Percentiles rank a stretch among this genome's conserved stretches.
Conservation (phyloP, 2,888 invertebrate genomes). For the Lasioglossum zephyrum region DNA sequence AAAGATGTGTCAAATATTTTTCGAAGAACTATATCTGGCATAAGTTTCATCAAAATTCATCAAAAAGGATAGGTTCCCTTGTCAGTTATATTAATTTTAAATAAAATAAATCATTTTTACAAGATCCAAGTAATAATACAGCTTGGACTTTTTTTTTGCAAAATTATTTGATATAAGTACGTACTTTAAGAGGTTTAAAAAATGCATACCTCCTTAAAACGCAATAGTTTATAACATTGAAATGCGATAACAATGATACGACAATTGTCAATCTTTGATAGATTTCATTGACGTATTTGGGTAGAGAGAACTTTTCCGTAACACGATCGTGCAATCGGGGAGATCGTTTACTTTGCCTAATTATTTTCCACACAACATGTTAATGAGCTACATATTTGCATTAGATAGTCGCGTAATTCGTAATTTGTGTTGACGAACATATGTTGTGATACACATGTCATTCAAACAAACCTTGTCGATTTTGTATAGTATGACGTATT, state of each 20-base stretch:
- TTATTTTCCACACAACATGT: conserved; percentile 17
- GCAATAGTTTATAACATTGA: neutral
- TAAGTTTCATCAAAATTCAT: no score
- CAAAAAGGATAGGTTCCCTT: no score
- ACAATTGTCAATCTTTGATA: neutral
- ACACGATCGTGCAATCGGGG: no score
- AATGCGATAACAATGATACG: neutral
- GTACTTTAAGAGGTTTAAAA: neutral
- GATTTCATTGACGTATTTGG: neutral
- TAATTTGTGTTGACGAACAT: conserved; percentile 27
- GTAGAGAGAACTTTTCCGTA: no score
- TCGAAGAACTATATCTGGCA: no score
- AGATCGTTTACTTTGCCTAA: neutral
- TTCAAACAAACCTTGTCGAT: conserved; percentile 8
- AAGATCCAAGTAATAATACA: no score
- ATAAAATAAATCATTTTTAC: no score
- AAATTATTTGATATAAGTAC: neutral
- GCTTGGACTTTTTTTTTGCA: no score
- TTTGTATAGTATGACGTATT: neutral
- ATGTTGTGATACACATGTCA: conserved; percentile 19
- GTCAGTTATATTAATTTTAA: no score
- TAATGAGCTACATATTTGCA: conserved; percentile 47
- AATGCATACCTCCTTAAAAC: neutral
- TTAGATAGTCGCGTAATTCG: conserved; percentile 39
- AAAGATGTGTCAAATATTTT: no score